Evolutionary conservation across 2,888 invertebrate genomes (phyloP).

Genomic region (Toxonevra muliebris): DNA sequence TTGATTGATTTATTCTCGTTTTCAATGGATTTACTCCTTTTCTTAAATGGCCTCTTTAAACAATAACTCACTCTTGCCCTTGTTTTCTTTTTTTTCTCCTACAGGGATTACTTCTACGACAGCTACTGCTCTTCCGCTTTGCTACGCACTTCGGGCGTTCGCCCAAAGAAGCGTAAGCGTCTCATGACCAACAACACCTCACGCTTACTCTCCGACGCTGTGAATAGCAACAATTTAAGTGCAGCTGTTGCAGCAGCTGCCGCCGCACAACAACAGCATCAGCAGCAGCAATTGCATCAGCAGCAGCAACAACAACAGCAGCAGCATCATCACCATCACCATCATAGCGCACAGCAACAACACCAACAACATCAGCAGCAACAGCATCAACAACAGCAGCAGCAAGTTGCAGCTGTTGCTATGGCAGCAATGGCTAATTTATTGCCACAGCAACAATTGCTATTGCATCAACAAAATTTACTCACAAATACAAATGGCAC

Average conservation of each 20-base stretch:
- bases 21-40: slow-evolving; percentile 19
- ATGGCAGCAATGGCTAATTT: slow-evolving; percentile 64
- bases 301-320: slow-evolving; percentile 51
- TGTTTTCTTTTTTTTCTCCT: slow-evolving; percentile 47
- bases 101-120: slow-evolving; percentile 71
- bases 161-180: slow-evolving; percentile 65
- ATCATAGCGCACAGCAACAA: slow-evolving; percentile 50
- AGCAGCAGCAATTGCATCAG: slow-evolving; percentile 51
- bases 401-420: slow-evolving; percentile 59
- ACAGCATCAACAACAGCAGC: slow-evolving; percentile 49
- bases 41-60: slow-evolving; percentile 9
- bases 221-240: slow-evolving; percentile 54
- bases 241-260: slow-evolving; percentile 54
- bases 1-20: slow-evolving; percentile 22
- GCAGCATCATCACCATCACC: slow-evolving; percentile 52
- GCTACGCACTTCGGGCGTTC: slow-evolving; percentile 58
- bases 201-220: slow-evolving; percentile 52
- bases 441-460: slow-evolving; percentile 56
- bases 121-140: slow-evolving; percentile 65
- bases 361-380: slow-evolving; percentile 50
- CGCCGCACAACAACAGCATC: slow-evolving; percentile 56
- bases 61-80: slow-evolving; percentile 7
- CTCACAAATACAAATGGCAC: slow-evolving; percentile 55
- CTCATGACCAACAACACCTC: slow-evolving; percentile 59
- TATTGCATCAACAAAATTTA: slow-evolving; percentile 59